Conservation (phyloP, 92 coral and sea anemone species). For the Phymanthus crucifer region DNA sequence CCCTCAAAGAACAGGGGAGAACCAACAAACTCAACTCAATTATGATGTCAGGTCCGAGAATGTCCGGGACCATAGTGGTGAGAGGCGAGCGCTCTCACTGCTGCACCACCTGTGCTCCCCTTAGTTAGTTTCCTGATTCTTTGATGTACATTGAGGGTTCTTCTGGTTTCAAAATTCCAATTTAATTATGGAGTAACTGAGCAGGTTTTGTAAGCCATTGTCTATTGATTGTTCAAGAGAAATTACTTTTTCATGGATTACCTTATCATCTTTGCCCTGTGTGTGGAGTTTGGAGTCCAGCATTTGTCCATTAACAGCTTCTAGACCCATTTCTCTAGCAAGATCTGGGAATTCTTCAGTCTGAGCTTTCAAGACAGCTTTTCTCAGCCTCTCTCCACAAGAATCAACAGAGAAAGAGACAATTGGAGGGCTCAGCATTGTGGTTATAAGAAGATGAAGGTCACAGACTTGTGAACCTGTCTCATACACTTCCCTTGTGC, state of each 20-base stretch:
- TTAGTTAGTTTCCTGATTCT: too few species aligned
- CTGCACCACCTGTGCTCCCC: neutral
- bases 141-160: too few species aligned
- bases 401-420: conserved; percentile 32
- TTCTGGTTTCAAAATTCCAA: too few species aligned
- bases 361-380: conserved; percentile 64
- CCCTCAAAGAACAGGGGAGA: too few species aligned
- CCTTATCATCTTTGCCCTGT: conserved; percentile 78
- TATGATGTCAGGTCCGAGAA: too few species aligned
- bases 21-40: too few species aligned
- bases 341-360: conserved; percentile 85
- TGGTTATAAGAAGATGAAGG: conserved; percentile 73
- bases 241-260: conserved; percentile 13
- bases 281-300: conserved; percentile 54
- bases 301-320: conserved; percentile 49
- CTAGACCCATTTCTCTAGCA: conserved; percentile 96
- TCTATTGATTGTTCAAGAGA: neutral
- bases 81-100: neutral
- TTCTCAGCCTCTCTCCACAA: conserved; percentile 59
- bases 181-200: too few species aligned
- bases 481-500: conserved; percentile 91
- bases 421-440: conserved; percentile 44
- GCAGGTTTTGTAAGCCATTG: too few species aligned
- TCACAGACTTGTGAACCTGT: conserved; percentile 99
- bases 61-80: too few species aligned